Evolutionary conservation across 1,140 invertebrate genomes (phyloP), one percentile per base, ranked within the genome.

Genomic region (Eupristina koningsbergeri): DNA sequence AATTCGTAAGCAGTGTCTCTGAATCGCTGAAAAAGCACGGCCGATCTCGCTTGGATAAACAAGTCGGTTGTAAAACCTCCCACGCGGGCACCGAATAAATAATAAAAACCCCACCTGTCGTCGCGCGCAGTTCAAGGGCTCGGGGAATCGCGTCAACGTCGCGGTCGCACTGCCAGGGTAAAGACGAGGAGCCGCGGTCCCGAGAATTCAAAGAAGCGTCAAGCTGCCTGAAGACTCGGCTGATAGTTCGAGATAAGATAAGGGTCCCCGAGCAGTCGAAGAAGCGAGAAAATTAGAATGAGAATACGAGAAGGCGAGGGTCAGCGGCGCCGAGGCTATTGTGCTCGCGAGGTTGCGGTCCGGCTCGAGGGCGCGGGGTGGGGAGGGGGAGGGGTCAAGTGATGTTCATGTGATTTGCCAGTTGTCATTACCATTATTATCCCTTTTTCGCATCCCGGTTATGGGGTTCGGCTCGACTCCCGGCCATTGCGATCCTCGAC

Each of bases 221-320:
- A 34, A 73, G 50, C 80, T 41, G 34, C 31, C 78, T 53, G 50
- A 53, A 53, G 9, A 53, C 67, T 7, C 29, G 11, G 41, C 8
- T 31, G 47, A 53, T 58, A 39, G 8, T 9, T 29, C 9, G 26
- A 67, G 79, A 80, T 80, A 80, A 80, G 67, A 80, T 80, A 80
- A 80, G 67, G 2, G 47, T 17, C 47, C 47, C 9, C 9, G 47
- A 9, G 17, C 9, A 50, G 17, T 8, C 39, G 63, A 5, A 1
- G 31, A 19, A 29, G 45, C 47, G 15, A 77, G 34, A 39, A 39
- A 26, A 77, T 36, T 77, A 77, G 31, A 77, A 63, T 77, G 34
- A 77, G 76, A 63, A 64, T 64, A 41, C 53, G 53, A 58, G 50
- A 26, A 26, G 47, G 41, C 36, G 53, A 19, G 7, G n/a, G 47